These are phyloP conservation scores for Pachymerium ferrugineum DNA, from an alignment of 2,888 invertebrate species.

Conservation along the genomic window DNA sequence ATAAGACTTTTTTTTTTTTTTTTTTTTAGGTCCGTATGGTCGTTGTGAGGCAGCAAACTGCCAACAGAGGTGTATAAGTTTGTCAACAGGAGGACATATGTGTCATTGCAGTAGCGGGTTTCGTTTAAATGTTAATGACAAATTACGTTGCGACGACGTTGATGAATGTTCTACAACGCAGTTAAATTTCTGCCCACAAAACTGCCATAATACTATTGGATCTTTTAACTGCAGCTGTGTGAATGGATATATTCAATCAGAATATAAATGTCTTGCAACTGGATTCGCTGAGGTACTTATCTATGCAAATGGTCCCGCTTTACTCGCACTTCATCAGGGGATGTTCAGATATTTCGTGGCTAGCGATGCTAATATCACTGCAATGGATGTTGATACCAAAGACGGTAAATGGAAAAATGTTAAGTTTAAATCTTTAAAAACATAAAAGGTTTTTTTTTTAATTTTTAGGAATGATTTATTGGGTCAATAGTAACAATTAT, in stretches of 20 bases:
- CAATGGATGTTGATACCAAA: slow-evolving; percentile 31
- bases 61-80: slow-evolving; percentile 18
- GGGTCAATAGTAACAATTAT: slow-evolving; percentile 30
- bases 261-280: slow-evolving; percentile 32
- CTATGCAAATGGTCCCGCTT: slow-evolving; percentile 30
- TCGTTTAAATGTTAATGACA: background rate
- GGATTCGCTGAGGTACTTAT: slow-evolving; percentile 30
- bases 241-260: slow-evolving; percentile 59
- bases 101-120: slow-evolving; percentile 29
- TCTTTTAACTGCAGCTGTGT: slow-evolving; percentile 79
- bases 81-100: background rate
- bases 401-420: no score
- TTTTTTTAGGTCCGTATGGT: background rate
- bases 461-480: slow-evolving; percentile 31
- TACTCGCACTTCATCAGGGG: slow-evolving; percentile 30
- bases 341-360: slow-evolving; percentile 30
- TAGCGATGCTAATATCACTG: slow-evolving; percentile 30
- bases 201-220: slow-evolving; percentile 86
- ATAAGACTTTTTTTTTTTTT: background rate
- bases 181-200: slow-evolving; percentile 80
- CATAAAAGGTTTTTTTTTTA: background rate
- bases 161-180: slow-evolving; percentile 66
- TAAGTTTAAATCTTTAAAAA: no score
- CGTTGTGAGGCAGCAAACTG: slow-evolving; percentile 20
- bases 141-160: slow-evolving; percentile 52